A percentile compares a stretch with the other conserved stretches of the same genome.
These are phyloP conservation scores for Leptinotarsa tumamoca DNA, from an alignment of 2,888 invertebrate genomes.

Conservation along the genomic window DNA sequence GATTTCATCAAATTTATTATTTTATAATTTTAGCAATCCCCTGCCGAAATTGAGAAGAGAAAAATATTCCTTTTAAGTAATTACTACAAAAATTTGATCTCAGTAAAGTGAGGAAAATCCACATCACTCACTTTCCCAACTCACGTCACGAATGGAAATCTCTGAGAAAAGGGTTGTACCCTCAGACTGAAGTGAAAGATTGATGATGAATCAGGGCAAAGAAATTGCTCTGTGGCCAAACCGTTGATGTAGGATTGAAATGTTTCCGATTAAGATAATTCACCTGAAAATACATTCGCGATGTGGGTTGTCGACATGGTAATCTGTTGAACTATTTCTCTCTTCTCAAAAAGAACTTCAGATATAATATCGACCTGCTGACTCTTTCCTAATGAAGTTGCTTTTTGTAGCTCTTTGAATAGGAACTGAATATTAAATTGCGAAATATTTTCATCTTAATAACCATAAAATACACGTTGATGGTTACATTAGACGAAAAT, in stretches of 20 bases:
- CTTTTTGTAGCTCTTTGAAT: no score
- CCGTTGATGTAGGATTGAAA: constrained; percentile 7
- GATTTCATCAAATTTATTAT: no score
- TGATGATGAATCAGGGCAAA: constrained; percentile 15
- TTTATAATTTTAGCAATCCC: no score
- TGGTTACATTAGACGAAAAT: no score
- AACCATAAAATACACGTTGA: no score
- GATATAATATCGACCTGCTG: no score
- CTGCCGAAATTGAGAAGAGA: no score
- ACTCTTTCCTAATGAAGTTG: no score
- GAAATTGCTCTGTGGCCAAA: constrained; percentile 15
- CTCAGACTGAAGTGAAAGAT: constrained; percentile 6
- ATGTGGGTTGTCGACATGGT: neutral
- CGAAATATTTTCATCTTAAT: no score
- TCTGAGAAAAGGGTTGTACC: neutral
- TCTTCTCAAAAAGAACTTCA: neutral
- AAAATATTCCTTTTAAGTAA: no score
- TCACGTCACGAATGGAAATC: neutral
- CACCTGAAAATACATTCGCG: constrained; percentile 4
- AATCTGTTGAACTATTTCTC: neutral
- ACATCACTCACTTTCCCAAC: neutral
- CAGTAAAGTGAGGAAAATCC: neutral
- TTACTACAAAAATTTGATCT: neutral
- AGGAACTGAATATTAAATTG: no score
- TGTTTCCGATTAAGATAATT: neutral